Percentiles rank a stretch among this genome's conserved stretches.
Conservation (phyloP, 2,113 vertebrate genomes). For the Bos indicus region DNA sequence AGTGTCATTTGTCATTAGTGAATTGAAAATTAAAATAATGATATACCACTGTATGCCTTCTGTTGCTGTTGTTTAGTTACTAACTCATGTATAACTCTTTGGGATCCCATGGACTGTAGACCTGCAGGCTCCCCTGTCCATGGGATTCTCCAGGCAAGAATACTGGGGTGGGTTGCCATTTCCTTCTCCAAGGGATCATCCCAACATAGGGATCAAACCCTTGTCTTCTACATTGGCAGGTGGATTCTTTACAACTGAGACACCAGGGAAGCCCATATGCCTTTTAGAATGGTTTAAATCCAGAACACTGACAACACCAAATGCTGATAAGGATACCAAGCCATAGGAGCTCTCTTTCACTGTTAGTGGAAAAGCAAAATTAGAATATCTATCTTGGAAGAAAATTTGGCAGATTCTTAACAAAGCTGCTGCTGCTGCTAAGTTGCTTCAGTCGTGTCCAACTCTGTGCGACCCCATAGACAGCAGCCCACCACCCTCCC, state of each 20-base stretch:
- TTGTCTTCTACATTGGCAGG: background rate
- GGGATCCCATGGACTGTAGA: background rate
- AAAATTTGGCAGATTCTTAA: background rate
- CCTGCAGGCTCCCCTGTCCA: background rate
- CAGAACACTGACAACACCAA: background rate
- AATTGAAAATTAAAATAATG: background rate
- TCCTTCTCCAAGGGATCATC: background rate
- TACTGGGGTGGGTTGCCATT: background rate
- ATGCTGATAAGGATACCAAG: background rate
- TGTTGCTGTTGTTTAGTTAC: background rate
- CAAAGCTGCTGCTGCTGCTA: background rate
- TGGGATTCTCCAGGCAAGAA: background rate
- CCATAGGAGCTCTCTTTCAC: background rate
- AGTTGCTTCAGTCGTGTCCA: too few species aligned
- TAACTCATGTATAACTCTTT: background rate
- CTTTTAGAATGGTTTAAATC: background rate
- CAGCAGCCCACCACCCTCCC: too few species aligned
- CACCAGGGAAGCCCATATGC: background rate
- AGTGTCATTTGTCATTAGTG: background rate
- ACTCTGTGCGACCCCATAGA: too few species aligned
- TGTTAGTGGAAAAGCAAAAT: background rate
- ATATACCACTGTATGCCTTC: background rate
- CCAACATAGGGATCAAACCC: background rate
- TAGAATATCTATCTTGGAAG: background rate
- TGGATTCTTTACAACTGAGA: background rate